Percentiles rank a stretch among this genome's conserved stretches.
Evolutionary conservation across 2,888 invertebrate genomes (phyloP).

Genomic region (Mycalesis mineus): DNA sequence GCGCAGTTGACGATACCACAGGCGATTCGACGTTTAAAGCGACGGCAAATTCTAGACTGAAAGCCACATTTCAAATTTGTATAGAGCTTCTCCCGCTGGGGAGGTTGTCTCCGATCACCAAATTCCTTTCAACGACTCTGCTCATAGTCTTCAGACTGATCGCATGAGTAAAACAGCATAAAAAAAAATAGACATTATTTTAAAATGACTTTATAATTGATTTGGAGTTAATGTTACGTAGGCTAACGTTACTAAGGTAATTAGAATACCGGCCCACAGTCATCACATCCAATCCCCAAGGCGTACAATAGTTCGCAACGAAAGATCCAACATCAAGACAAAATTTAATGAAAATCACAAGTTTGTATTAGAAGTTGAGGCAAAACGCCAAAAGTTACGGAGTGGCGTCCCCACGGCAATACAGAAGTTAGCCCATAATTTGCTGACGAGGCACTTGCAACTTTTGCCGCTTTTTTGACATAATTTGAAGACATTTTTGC

Average conservation of each 20-base stretch:
- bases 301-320: slow-evolving; percentile 32
- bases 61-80: too few species aligned
- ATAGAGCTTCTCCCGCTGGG: too few species aligned
- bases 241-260: neutral
- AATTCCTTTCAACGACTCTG: too few species aligned
- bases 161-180: too few species aligned
- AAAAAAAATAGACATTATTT: too few species aligned
- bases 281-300: slow-evolving; percentile 8
- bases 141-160: too few species aligned
- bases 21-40: too few species aligned
- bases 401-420: slow-evolving; percentile 48
- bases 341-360: slow-evolving; percentile 67
- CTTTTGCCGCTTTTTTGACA: slow-evolving; percentile 41
- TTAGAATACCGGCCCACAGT: neutral
- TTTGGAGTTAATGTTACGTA: neutral
- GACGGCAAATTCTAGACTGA: too few species aligned
- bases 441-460: slow-evolving; percentile 63
- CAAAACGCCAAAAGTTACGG: slow-evolving; percentile 42
- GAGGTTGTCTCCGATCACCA: too few species aligned
- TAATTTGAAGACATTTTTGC: slow-evolving; percentile 24
- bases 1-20: too few species aligned
- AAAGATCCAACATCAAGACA: slow-evolving; percentile 31
- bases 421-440: slow-evolving; percentile 60
- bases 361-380: slow-evolving; percentile 60
- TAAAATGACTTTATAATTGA: neutral